phyloP scores from a whole-genome alignment of 2,888 invertebrate species.

The Eueremaeus valkanovi region DNA sequence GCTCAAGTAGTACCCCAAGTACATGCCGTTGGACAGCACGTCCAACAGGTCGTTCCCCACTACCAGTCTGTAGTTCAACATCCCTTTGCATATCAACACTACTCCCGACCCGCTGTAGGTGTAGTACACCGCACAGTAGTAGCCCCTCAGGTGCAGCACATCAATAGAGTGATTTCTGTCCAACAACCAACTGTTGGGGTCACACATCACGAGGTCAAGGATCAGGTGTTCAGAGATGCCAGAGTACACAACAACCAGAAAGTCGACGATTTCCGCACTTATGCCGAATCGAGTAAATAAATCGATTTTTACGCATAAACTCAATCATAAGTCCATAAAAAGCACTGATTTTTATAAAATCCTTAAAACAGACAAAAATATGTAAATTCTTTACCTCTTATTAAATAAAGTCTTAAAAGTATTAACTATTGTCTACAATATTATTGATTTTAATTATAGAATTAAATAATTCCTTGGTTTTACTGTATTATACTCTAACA shows the following conservation, averaged over 20 bases:
- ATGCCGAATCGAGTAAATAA: conserved; percentile 1
- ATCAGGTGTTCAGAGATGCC: background rate
- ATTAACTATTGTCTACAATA: no score
- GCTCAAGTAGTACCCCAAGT: background rate
- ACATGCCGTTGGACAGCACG: background rate
- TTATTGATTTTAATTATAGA: no score
- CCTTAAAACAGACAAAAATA: background rate
- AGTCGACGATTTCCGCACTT: background rate
- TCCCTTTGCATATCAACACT: background rate
- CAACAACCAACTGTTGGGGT: background rate
- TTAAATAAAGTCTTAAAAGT: no score
- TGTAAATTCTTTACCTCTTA: background rate
- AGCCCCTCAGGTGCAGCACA: no score
- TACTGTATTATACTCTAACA: no score
- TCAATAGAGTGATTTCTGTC: background rate
- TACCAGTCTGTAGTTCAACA: background rate
- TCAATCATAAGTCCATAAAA: background rate
- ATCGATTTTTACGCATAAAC: background rate
- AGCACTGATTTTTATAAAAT: background rate
- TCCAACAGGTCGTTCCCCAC: background rate
- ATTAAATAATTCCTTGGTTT: no score
- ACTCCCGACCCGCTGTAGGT: no score
- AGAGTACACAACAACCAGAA: background rate
- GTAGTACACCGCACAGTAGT: no score
- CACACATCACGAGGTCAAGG: background rate